These are phyloP conservation scores for Nothobranchius kuhntae DNA, from an alignment of 2,113 vertebrate genomes.

Conservation along the genomic window DNA sequence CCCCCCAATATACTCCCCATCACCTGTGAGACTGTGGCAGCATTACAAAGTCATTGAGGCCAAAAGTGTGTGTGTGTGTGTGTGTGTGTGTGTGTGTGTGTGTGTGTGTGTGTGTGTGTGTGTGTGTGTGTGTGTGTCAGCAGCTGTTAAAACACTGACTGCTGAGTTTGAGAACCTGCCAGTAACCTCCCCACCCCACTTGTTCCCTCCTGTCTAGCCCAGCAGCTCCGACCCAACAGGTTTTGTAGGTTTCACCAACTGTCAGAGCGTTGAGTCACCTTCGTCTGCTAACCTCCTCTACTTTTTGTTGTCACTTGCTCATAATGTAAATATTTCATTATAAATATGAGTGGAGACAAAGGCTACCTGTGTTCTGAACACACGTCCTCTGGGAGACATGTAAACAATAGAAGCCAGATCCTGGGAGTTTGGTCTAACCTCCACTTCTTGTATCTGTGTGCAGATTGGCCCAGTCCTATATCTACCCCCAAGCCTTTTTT, in stretches of 20 bases:
- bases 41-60: constrained; percentile 35
- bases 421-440: constrained; percentile 18
- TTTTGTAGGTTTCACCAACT: constrained; percentile 71
- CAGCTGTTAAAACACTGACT: constrained; percentile 81
- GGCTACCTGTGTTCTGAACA: constrained; percentile 28
- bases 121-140: constrained; percentile 42
- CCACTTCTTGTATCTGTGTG: constrained; percentile 28
- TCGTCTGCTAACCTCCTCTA: constrained; percentile 25
- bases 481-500: constrained; percentile 89
- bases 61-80: not conserved
- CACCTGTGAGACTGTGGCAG: constrained; percentile 33
- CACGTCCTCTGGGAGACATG: constrained; percentile 17
- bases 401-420: constrained; percentile 47
- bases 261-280: constrained; percentile 57
- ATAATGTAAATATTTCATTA: not conserved
- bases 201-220: constrained; percentile 19
- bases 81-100: too few species aligned
- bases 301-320: constrained; percentile 19
- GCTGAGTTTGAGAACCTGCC: constrained; percentile 77
- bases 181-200: constrained; percentile 49
- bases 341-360: constrained; percentile 21
- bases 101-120: too few species aligned
- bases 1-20: constrained; percentile 14
- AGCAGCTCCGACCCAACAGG: constrained; percentile 65
- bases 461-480: constrained; percentile 89